Evolutionary conservation across 1,140 invertebrate species (phyloP), one percentile per base, ranked within the genome.

Genomic region (Glossosoma conforme): DNA sequence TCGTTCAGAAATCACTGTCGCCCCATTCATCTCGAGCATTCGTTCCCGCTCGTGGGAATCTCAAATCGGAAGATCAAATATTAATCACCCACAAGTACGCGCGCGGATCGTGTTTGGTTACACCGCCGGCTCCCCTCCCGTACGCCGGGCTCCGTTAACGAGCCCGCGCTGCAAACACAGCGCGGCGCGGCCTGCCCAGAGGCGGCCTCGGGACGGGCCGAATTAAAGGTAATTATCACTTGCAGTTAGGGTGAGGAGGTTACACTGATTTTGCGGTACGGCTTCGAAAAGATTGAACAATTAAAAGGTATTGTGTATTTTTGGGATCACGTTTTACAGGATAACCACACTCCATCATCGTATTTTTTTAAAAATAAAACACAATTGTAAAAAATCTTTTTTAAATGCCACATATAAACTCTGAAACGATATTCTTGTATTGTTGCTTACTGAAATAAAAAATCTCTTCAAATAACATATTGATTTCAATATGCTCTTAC

Each of bases 211-310:
- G 47, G 54, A 51, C 47, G 51, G 47, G 17, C 38, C 54, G 48
- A 56, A 56, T 56, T 56, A 56, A 56, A 51, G 42, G 42, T 47
- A 56, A 56, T 56, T 56, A 56, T 56, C 54, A 44, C 54, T 40
- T 46, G 42, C 37, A 49, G 43, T 13, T 9, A 13, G 24, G 48
- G 54, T 45, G 48, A 47, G 36, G 36, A 32, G 54, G 54, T 56
- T 47, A 51, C 49, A 36, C 30, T 35, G 24, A 24, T 24, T 14
- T 11, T 1, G 6, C 15, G 35, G 43, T 10, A 35, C 24, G 41
- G 24, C 13, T 43, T 19, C 32, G 19, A 43, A 43, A 43, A 17
- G 25, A 41, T 19, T 19, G 20, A 38, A n/a, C n/a, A n/a, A n/a
- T n/a, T n/a, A n/a, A n/a, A n/a, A n/a, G n/a, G n/a, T n/a, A n/a